Base-by-base conservation (phyloP, 2,888 invertebrate species). In the Calliphora vomitoria region DNA sequence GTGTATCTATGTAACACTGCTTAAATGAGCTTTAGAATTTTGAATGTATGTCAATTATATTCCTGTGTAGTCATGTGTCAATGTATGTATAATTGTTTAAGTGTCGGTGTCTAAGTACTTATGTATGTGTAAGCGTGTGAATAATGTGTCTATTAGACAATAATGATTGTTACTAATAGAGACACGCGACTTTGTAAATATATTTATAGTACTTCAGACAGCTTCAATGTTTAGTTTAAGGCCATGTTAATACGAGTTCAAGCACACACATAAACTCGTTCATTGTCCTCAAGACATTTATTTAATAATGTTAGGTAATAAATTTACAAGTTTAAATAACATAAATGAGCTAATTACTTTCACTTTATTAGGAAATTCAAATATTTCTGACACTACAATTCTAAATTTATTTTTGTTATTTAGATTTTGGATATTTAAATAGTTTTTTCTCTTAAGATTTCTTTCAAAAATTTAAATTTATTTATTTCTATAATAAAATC, bases 121-220 rank as follows among this genome's bases (percentile, higher is more conserved):
- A 25, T 25, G 25, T 1, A 25, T 62, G 15, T 81, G 20, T 72
- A 55, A 31, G 50, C 74, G 38, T 76, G 13, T 60, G 41, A 68
- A 60, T 79, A 74, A 82, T 76, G 6, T 82, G 74, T 85, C 69
- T 85, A 74, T 84, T 82, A 74, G 82, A 78, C 60, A 75, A 75
- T 75, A 69, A 71, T 66, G 69, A 85, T 82, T 85, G 41, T 64
- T 64, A 79, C 82, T 85, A 87, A 87, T 82, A 82, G 79, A 85
- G 82, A 87, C 82, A 87, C 87, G 82, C 85, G 82, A 82, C 82
- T 79, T 74, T 78, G 68, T 74, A 84, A 81, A 53, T 76, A 44
- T 4, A 38, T 18, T 55, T 50, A 50, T 44, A 44, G 35, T 50
- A 72, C 66, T 47, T 66, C 18, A 44, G n/a, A 35, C 81, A 82